Base-by-base conservation (phyloP, 1,140 invertebrate genomes). In the Drosophila equinoxialis region DNA sequence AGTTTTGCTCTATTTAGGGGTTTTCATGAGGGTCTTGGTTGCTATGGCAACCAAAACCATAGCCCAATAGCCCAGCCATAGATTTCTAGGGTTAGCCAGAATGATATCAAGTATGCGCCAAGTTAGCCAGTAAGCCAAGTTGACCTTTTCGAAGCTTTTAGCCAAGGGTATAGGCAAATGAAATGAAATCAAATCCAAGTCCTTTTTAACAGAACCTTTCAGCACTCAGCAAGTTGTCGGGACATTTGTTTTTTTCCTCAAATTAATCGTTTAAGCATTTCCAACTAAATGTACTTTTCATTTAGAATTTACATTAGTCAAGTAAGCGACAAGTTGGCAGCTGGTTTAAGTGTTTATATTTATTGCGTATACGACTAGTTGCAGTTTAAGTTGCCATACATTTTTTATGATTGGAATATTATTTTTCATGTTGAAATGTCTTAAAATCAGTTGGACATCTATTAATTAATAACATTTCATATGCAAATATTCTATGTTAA, bases 21-120 rank as follows among this genome's bases (percentile, higher is more conserved):
- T 26, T 54, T 10, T 8, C 10, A 33, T 11, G 6, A 14, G 45
- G 45, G 20, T 23, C 45, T 51, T 51, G 35, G 73, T 73, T 75
- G 55, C 76, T 67, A 68, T 68, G 58, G 35, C 64, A 60, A 14
- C 45, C 10, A 39, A 39, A 11, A 26, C 33, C 63, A 10, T 10
- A 13, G 26, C 14, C 23, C 26, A 51, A 26, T 35, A 2, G 2
- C 11, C 17, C 7, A 20, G 0, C 17, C 14, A 35, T 58, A 57
- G 26, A 30, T 14, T n/a, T 58, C 17, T 37, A 45, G 42, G 62
- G 68, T 73, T 66, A 82, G 33, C 11, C 37, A 39, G 37, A 39
- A 8, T 35, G 33, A 55, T 63, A 76, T 84, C 66, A 68, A 76
- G 72, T 65, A 79, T 73, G 70, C 70, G 78, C 58, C 20, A 39